Base-by-base conservation (phyloP, 2,888 invertebrate genomes). In the Ellobium chinense region DNA sequence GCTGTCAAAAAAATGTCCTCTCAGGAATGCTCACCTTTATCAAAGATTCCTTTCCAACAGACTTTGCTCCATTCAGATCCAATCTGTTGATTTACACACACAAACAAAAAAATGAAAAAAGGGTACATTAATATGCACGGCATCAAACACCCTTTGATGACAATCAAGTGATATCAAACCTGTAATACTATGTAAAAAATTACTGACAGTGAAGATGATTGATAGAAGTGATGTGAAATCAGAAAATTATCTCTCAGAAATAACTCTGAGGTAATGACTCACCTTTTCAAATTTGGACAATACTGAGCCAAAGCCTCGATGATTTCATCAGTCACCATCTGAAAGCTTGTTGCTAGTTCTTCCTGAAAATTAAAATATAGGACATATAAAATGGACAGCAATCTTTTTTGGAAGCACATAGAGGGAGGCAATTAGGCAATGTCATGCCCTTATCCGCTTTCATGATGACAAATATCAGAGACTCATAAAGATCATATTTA, bases 261-360 rank as follows among this genome's bases (percentile, higher is more conserved):
- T n/a, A n/a, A n/a, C n/a, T n/a, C n/a, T n/a, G n/a, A n/a, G n/a
- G 46, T 46, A 46, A 18, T 12, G 18, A 79, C 85, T 84, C 83
- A 89, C 89, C 65, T 85, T 84, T 83, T 86, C 9, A 91, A 82
- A 83, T 90, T 89, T 0, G 89, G 89, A 84, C 91, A 91, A 76
- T 84, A 65, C 36, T 76, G 81, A 4, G 89, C 88, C 65, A 91
- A 60, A 18, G 82, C 75, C 31, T 78, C 80, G 18, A 91, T 80
- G 60, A 87, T 85, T 18, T 83, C 85, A 84, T 91, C 88, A 77
- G 84, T 87, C 66, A 89, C 80, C n/a, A 84, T 85, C 65, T 88
- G 88, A 7, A 89, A 77, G 76, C 84, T 84, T 62, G 85, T 84
- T 65, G 88, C 86, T n/a, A 91, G 72, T 58, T 87, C 87, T 81